These are phyloP conservation scores for Oxyruncus cristatus DNA, from an alignment of 2,113 vertebrate species.

Conservation along the genomic window DNA sequence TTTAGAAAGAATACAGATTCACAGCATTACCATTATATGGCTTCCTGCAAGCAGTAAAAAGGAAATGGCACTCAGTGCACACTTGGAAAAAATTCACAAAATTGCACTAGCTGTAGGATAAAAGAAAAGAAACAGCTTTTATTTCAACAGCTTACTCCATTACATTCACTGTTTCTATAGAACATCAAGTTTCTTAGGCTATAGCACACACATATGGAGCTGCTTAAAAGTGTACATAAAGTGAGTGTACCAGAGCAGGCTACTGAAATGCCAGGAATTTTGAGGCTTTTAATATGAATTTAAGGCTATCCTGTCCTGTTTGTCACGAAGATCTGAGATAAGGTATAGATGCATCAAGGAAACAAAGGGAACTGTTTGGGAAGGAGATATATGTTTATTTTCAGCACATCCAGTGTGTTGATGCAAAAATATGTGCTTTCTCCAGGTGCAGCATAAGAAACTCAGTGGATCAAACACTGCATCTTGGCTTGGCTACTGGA, in stretches of 20 bases:
- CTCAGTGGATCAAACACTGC: background rate
- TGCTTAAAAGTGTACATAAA: constrained; percentile 56
- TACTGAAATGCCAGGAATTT: constrained; percentile 54
- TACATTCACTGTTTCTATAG: constrained; percentile 40
- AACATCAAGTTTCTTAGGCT: constrained; percentile 30
- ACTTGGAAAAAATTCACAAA: constrained; percentile 42
- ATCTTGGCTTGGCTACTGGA: background rate
- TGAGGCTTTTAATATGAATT: constrained; percentile 29
- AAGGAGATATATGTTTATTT: background rate
- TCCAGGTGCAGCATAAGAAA: background rate
- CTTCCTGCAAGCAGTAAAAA: constrained; percentile 45
- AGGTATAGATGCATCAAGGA: background rate
- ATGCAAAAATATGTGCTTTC: background rate
- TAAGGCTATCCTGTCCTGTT: constrained; percentile 20
- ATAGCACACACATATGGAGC: constrained; percentile 59
- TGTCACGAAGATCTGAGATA: background rate
- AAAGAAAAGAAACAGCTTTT: constrained; percentile 71
- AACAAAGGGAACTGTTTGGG: background rate
- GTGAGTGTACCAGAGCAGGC: constrained; percentile 18
- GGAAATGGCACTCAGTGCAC: constrained; percentile 61
- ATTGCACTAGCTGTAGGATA: constrained; percentile 55
- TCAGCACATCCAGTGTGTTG: background rate
- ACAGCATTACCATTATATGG: constrained; percentile 27
- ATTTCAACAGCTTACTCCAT: constrained; percentile 69
- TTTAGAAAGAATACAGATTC: constrained; percentile 28